Percentiles rank a stretch among this genome's conserved stretches.
Evolutionary conservation across 1,140 invertebrate genomes (phyloP).

Genomic region (Tetranychus cinnabarinus): DNA sequence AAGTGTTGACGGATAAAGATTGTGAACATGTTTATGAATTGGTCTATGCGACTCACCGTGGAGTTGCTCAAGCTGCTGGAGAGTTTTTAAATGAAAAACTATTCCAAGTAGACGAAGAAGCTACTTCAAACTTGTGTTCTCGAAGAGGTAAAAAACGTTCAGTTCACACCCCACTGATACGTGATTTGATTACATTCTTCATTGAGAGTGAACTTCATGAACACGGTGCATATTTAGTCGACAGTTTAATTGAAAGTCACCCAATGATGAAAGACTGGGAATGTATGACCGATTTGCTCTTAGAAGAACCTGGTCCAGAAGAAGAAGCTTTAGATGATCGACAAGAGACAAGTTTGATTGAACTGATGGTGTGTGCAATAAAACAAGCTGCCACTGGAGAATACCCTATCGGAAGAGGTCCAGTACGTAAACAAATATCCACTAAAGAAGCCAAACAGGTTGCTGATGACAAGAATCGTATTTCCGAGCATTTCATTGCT

Average conservation of each 20-base stretch:
- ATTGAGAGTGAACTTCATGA: conserved; percentile 63
- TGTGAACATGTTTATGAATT: conserved; percentile 98
- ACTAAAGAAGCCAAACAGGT: conserved; percentile 42
- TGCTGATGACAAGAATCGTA: conserved; percentile 65
- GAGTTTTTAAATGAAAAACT: conserved; percentile 92
- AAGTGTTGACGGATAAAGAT: conserved; percentile 87
- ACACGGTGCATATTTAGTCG: conserved; percentile 71
- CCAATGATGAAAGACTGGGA: conserved; percentile 99
- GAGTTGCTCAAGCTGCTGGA: conserved; percentile 82
- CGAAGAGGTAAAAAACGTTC: conserved; percentile 66
- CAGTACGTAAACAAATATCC: conserved; percentile 46
- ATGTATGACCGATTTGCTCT: conserved; percentile 88
- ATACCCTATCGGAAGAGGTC: conserved; percentile 76
- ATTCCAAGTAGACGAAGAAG: conserved; percentile 52
- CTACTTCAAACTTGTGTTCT: conserved; percentile 42
- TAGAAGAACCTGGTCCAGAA: conserved; percentile 71
- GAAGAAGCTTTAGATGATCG: conserved; percentile 71
- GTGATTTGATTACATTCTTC: conserved; percentile 91
- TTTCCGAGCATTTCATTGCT: conserved; percentile 90
- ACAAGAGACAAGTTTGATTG: conserved; percentile 80
- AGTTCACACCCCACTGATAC: conserved; percentile 75
- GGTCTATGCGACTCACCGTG: conserved; percentile 87
- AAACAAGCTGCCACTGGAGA: conserved; percentile 89
- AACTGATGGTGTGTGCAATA: conserved; percentile 94
- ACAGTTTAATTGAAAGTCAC: conserved; percentile 96